A percentile compares a stretch with the other conserved stretches of the same genome.
phyloP scores from a whole-genome alignment of 1,140 invertebrate genomes.

The Halotydeus destructor region DNA sequence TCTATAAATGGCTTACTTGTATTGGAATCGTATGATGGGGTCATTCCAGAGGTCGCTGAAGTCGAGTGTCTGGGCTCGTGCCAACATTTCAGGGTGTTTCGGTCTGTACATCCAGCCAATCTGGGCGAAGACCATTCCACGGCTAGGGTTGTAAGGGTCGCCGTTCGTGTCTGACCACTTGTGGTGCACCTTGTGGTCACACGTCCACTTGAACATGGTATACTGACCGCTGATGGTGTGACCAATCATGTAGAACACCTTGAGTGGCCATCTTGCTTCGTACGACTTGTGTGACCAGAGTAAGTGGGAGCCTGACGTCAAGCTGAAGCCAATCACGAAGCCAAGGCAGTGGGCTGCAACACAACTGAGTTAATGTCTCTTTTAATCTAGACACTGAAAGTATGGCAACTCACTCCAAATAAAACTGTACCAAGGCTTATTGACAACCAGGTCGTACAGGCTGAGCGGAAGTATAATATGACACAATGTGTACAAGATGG shows the following conservation, averaged over 20 bases:
- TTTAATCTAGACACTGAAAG: no score
- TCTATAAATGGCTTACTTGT: no score
- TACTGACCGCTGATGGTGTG: constrained; percentile 36
- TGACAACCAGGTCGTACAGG: no score
- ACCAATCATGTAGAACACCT: constrained; percentile 47
- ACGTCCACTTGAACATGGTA: constrained; percentile 64
- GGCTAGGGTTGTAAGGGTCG: constrained; percentile 53
- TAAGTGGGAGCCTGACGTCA: constrained; percentile 15
- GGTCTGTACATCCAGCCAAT: constrained; percentile 79
- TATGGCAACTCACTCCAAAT: no score
- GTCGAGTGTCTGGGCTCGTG: constrained; percentile 52
- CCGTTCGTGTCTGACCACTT: constrained; percentile 58
- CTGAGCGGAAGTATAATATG: no score
- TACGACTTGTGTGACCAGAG: constrained; percentile 15
- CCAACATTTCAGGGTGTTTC: constrained; percentile 73
- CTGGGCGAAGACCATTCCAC: constrained; percentile 59
- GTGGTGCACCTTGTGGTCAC: constrained; percentile 58
- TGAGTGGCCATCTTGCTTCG: constrained; percentile 11
- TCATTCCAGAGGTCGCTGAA: neutral
- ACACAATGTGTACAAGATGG: no score
- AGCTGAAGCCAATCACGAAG: no score
- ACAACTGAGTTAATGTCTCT: no score
- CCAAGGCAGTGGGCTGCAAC: no score
- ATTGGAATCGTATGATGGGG: neutral
- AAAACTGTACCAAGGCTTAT: no score